phyloP scores from a whole-genome alignment of 2,113 vertebrate species.

The Capreolus pygargus region DNA sequence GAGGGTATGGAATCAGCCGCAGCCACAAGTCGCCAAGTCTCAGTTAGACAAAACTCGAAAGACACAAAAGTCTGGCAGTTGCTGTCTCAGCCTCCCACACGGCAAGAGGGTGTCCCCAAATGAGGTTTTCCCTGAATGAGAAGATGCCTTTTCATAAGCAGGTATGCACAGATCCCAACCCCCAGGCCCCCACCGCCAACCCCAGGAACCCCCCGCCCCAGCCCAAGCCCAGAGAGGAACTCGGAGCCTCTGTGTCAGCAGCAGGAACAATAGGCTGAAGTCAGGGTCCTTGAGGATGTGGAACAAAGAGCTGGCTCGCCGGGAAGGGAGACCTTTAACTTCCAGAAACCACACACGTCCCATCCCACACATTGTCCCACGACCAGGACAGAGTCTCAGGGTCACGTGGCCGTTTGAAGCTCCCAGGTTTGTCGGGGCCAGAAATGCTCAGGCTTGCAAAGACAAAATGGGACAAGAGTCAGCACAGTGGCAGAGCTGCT shows the following conservation, averaged over 20 bases:
- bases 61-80: background rate
- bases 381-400: background rate
- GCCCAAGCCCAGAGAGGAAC: constrained; percentile 5
- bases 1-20: background rate
- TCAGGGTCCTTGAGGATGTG: constrained; percentile 34
- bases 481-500: background rate
- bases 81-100: background rate
- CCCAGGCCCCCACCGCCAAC: background rate
- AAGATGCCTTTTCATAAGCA: background rate
- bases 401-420: background rate
- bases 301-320: constrained; percentile 35
- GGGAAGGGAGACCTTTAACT: constrained; percentile 5
- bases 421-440: background rate
- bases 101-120: background rate
- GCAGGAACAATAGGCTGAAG: constrained; percentile 36
- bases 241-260: background rate
- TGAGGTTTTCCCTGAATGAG: background rate
- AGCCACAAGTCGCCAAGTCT: background rate
- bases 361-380: background rate
- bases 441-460: background rate
- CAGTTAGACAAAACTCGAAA: background rate
- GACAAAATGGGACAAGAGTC: background rate
- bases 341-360: background rate
- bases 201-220: background rate
- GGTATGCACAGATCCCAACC: background rate